Percentiles rank a stretch among this genome's conserved stretches.
phyloP scores from a whole-genome alignment of 1,140 invertebrate species.

The Daktulosphaira vitifoliae region DNA sequence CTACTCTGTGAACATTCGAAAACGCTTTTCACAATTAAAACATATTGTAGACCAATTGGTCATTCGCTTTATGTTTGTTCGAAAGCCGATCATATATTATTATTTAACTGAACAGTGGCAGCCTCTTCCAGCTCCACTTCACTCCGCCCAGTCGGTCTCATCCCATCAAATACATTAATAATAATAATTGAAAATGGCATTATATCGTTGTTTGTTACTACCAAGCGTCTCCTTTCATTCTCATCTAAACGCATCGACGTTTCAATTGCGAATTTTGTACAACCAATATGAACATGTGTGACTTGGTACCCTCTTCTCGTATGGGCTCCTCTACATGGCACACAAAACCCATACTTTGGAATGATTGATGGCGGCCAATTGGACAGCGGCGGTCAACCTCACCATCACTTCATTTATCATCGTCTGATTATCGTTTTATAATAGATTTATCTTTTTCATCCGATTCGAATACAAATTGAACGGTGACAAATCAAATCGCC shows the following conservation, averaged over 20 bases:
- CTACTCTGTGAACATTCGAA: neutral
- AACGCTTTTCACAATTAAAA: conserved; percentile 4
- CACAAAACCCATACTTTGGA: neutral
- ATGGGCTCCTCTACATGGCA: too few relatives aligned
- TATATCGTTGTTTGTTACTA: neutral
- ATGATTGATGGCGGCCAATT: conserved; percentile 10
- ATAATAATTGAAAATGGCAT: conserved; percentile 30
- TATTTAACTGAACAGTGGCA: neutral
- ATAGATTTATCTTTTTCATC: conserved; percentile 8
- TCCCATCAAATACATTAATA: conserved; percentile 1
- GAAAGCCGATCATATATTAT: neutral
- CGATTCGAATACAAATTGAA: too few relatives aligned
- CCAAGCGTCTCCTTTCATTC: too few relatives aligned
- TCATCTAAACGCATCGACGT: too few relatives aligned
- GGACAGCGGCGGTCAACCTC: neutral
- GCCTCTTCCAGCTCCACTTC: neutral
- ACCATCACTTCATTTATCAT: conserved; percentile 24
- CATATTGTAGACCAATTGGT: neutral
- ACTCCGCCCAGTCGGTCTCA: too few relatives aligned
- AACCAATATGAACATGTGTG: too few relatives aligned
- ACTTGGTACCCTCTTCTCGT: too few relatives aligned
- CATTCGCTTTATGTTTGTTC: neutral
- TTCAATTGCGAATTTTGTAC: too few relatives aligned
- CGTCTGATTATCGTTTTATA: conserved; percentile 6
- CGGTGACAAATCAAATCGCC: too few relatives aligned